Evolutionary conservation across 2,113 vertebrate genomes (phyloP).

Genomic region (Chlorodrepanis virens): DNA sequence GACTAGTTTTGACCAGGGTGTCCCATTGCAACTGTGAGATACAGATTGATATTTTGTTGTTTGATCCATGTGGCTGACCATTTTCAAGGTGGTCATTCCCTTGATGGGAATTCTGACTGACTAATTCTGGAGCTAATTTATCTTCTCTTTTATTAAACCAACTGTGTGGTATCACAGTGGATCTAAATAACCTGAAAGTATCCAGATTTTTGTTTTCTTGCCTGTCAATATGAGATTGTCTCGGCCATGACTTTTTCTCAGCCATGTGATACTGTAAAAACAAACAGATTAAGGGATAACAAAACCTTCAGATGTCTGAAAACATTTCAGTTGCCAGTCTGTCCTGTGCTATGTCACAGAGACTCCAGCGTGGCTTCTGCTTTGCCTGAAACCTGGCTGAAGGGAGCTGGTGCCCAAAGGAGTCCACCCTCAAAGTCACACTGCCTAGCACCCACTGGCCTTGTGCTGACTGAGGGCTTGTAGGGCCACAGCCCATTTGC

Average conservation of each 20-base stretch:
- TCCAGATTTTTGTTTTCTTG: neutral
- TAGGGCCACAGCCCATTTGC: accelerated
- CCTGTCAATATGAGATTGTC: neutral
- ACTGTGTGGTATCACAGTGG: neutral
- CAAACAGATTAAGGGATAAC: neutral
- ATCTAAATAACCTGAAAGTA: neutral
- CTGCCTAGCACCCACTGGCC: neutral
- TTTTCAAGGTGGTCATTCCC: neutral
- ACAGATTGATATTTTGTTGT: neutral
- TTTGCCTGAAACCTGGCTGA: neutral
- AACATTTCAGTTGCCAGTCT: neutral
- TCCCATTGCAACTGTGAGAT: neutral
- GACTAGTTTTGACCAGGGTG: neutral
- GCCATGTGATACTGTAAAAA: neutral
- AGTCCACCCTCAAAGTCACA: accelerated
- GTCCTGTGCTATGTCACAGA: neutral
- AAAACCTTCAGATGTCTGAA: neutral
- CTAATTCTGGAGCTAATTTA: neutral
- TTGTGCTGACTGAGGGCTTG: neutral
- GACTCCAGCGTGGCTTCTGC: neutral
- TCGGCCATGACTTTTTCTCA: neutral
- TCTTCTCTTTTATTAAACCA: neutral
- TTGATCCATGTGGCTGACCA: neutral
- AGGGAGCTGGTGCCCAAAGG: neutral
- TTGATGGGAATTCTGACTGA: neutral